These are phyloP conservation scores for Portunus trituberculatus DNA, from an alignment of 1,140 invertebrate species.

Conservation along the genomic window DNA sequence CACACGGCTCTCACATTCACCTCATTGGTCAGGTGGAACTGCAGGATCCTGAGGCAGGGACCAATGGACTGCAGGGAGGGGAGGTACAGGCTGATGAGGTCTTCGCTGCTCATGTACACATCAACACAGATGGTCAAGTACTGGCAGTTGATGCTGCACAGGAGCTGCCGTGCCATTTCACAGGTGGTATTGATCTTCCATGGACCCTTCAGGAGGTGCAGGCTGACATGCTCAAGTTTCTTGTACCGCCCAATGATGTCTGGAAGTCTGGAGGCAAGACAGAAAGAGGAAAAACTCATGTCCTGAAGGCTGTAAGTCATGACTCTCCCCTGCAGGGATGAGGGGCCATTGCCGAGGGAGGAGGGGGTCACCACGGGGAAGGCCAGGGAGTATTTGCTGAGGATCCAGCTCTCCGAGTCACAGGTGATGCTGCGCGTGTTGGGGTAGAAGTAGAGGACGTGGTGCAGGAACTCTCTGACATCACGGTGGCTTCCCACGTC, in stretches of 20 bases:
- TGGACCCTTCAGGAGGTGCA: constrained; percentile 63
- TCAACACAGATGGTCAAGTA: constrained; percentile 61
- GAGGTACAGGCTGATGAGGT: constrained; percentile 50
- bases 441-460: constrained; percentile 51
- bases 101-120: constrained; percentile 59
- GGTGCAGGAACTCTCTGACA: constrained; percentile 64
- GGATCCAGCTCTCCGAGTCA: constrained; percentile 54
- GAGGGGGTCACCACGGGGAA: constrained; percentile 53
- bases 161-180: constrained; percentile 40
- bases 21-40: constrained; percentile 63
- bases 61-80: constrained; percentile 42
- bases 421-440: constrained; percentile 50
- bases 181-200: constrained; percentile 58
- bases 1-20: constrained; percentile 51
- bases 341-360: constrained; percentile 37
- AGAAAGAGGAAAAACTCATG: constrained; percentile 68
- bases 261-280: constrained; percentile 35
- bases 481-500: constrained; percentile 66
- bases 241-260: constrained; percentile 43
- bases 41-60: constrained; percentile 42
- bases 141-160: constrained; percentile 44
- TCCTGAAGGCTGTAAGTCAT: constrained; percentile 23
- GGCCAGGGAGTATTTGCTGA: constrained; percentile 57
- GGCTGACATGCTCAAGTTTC: constrained; percentile 55
- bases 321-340: neutral